Percentiles rank a stretch among this genome's conserved stretches.
Conservation (phyloP, 23 tunicate species). For the Halocynthia roretzi region DNA sequence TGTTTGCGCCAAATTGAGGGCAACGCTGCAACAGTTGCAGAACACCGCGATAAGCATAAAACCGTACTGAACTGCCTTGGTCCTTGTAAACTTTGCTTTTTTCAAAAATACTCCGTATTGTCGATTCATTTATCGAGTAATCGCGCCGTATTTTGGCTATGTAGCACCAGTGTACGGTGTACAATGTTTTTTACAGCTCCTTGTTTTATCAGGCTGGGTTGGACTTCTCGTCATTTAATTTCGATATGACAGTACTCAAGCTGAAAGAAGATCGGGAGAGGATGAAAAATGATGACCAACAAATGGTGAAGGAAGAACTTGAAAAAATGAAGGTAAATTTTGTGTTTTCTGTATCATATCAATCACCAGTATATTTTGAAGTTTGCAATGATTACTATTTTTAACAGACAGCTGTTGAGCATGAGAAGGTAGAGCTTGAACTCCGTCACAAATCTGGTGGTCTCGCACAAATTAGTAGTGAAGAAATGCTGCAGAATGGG, state of each 20-base stretch:
- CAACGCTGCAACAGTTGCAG: too few relatives aligned
- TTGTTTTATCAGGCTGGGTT: constrained; percentile 36
- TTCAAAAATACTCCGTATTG: not conserved
- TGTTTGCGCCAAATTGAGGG: too few relatives aligned
- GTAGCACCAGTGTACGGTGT: not conserved
- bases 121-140: too few relatives aligned
- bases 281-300: constrained; percentile 56
- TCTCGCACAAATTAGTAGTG: constrained; percentile 28
- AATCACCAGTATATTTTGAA: not conserved
- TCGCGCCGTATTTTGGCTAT: not conserved
- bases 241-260: constrained; percentile 60
- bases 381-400: not conserved
- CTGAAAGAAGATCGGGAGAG: constrained; percentile 62
- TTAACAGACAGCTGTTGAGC: constrained; percentile 57
- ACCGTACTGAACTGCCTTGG: too few relatives aligned
- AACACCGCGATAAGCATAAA: too few relatives aligned
- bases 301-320: constrained; percentile 69
- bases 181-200: too few relatives aligned
- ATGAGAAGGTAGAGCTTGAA: constrained; percentile 59
- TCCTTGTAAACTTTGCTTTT: too few relatives aligned
- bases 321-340: constrained; percentile 68
- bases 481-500: constrained; percentile 22
- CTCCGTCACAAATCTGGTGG: constrained; percentile 51
- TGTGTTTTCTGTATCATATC: not conserved
- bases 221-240: constrained; percentile 47